These are phyloP conservation scores for Sitobion miscanthi DNA, from an alignment of 1,140 invertebrate species.

Conservation along the genomic window DNA sequence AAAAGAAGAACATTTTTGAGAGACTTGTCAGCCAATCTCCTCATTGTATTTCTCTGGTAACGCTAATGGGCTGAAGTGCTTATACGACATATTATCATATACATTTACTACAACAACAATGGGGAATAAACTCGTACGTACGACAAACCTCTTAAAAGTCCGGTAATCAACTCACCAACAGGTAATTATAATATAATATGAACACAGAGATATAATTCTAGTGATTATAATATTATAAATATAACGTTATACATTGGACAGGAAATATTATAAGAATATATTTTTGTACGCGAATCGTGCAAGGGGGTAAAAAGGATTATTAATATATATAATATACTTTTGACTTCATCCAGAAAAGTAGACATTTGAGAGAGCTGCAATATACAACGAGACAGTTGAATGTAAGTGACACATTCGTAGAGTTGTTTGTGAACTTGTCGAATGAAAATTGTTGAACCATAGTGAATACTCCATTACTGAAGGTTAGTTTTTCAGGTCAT, in stretches of 20 bases:
- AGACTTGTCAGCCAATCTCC: too few relatives aligned
- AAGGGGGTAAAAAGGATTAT: neutral
- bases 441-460: neutral
- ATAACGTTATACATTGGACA: neutral
- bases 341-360: neutral
- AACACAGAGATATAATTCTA: neutral
- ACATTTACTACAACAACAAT: too few relatives aligned
- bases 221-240: neutral
- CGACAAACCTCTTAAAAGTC: too few relatives aligned
- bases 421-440: neutral
- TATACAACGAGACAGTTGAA: neutral
- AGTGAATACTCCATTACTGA: neutral
- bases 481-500: neutral
- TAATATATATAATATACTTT: neutral
- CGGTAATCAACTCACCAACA: too few relatives aligned
- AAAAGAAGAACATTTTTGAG: too few relatives aligned
- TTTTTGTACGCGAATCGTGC: neutral
- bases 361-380: neutral
- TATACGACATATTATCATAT: too few relatives aligned
- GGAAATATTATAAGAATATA: neutral
- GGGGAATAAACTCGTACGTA: too few relatives aligned
- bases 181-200: too few relatives aligned
- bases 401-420: neutral
- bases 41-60: too few relatives aligned
- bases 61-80: too few relatives aligned